Percentiles rank a stretch among this genome's conserved stretches.
Conservation (phyloP, 1,140 invertebrate genomes). For the Drosophila dunni region DNA sequence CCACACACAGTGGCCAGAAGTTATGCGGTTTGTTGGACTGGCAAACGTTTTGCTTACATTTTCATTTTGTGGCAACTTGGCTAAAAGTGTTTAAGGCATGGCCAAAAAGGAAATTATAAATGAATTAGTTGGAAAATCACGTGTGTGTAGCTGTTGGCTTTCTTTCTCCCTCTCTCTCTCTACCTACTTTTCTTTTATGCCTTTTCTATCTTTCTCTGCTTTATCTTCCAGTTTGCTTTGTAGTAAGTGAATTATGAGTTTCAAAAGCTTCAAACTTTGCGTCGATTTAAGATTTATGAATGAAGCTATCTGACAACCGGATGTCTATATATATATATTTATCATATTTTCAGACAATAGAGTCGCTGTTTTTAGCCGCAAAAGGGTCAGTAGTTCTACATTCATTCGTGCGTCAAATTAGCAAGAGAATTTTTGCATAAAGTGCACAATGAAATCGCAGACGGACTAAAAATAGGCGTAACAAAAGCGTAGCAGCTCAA, state of each 20-base stretch:
- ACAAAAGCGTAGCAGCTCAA: constrained; percentile 43
- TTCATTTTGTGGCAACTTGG: constrained; percentile 48
- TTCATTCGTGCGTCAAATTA: constrained; percentile 61
- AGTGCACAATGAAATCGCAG: constrained; percentile 48
- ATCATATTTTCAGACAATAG: constrained; percentile 20
- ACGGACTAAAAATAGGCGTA: constrained; percentile 71
- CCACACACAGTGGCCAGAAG: constrained; percentile 17
- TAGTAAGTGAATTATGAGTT: constrained; percentile 25
- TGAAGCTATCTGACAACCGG: constrained; percentile 43
- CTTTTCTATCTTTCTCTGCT: background rate
- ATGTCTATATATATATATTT: constrained; percentile 27
- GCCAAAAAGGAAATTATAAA: constrained; percentile 66
- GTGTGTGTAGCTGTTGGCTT: constrained; percentile 28
- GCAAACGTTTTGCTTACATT: constrained; percentile 65
- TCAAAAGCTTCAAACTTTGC: constrained; percentile 17
- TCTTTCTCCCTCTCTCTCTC: background rate
- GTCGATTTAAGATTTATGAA: constrained; percentile 28
- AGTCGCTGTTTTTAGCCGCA: background rate
- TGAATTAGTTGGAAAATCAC: constrained; percentile 68
- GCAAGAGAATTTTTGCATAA: constrained; percentile 63
- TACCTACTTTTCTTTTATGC: background rate
- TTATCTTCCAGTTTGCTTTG: constrained; percentile 10
- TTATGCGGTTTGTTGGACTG: constrained; percentile 16
- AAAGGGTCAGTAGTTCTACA: constrained; percentile 55
- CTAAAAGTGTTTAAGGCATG: constrained; percentile 69